Base-by-base conservation (phyloP, 2,113 vertebrate genomes). In the Gasterosteus nipponicus region DNA sequence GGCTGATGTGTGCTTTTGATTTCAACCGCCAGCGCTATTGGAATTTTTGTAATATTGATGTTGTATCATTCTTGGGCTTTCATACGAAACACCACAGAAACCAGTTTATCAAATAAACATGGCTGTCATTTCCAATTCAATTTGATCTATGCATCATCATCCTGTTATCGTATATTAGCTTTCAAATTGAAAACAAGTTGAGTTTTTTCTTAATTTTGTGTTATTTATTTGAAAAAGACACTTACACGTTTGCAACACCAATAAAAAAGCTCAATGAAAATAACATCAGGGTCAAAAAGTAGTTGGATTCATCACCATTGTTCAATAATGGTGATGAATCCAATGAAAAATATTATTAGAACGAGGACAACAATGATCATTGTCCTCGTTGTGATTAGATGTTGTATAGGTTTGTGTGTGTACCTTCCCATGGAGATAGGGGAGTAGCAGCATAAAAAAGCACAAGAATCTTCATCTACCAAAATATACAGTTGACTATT, bases 41-140 rank as follows among this genome's bases (percentile, higher is more conserved):
- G 16, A 58, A 22, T 15, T 7, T 31, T 14, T 18, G 47, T n/a
- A 10, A 3, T 4, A 3, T 12, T 18, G 7, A 12, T 10, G 31
- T 18, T 26, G 31, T 33, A 67, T 26, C 18, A 0, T 7, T 38
- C n/a, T 75, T 56, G 4, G 44, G 19, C 73, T 65, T 8, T 0
- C 16, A 19, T 9, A 39, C 16, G 6, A 72, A 82, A 71, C 61
- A 15, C 22, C 15, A 39, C 26, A 62, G 53, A 63, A 78, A 47
- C 41, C 26, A 56, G 53, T 29, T 10, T 0, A 0, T 42, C 14
- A 58, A 31, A 18, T n/a, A 35, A 22, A 16, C 31, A 26, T 49
- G 31, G 35, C 10, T 44, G 15, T 68, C 39, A 33, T 6, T 46
- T 19, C 14, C 10, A n/a, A 4, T 10, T 70, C 26, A 19, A 22